phyloP scores from a whole-genome alignment of 1,140 invertebrate species.

The Bombus polaris region DNA sequence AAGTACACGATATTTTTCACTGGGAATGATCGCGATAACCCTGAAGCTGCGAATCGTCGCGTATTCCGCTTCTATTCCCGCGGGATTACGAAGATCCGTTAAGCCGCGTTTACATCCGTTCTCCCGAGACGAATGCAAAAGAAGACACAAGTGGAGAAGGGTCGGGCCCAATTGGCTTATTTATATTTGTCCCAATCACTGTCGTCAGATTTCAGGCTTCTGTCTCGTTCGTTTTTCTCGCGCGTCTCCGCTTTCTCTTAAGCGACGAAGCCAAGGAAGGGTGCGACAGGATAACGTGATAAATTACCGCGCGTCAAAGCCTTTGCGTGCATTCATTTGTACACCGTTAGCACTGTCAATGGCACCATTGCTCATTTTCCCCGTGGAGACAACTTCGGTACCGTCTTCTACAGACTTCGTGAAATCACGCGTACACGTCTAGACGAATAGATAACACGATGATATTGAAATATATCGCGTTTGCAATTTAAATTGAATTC shows the following conservation, averaged over 20 bases:
- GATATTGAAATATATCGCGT: too few species aligned
- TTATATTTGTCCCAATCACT: slow-evolving; percentile 79
- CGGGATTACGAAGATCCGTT: slow-evolving; percentile 69
- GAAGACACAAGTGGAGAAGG: slow-evolving; percentile 45
- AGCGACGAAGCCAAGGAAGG: slow-evolving; percentile 50
- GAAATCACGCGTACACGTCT: slow-evolving; percentile 37
- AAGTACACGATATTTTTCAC: slow-evolving; percentile 76
- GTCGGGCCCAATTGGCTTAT: slow-evolving; percentile 73
- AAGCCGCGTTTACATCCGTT: slow-evolving; percentile 69
- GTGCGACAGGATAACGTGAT: slow-evolving; percentile 72
- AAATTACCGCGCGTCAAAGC: slow-evolving; percentile 79
- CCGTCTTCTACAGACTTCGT: slow-evolving; percentile 47
- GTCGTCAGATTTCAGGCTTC: slow-evolving; percentile 56
- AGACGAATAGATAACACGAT: too few species aligned
- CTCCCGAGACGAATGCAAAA: slow-evolving; percentile 45
- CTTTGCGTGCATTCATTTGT: slow-evolving; percentile 80
- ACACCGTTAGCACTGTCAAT: slow-evolving; percentile 79
- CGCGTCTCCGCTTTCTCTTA: slow-evolving; percentile 40
- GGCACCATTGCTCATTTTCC: slow-evolving; percentile 78
- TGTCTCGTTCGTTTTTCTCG: slow-evolving; percentile 22
- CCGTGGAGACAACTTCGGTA: slow-evolving; percentile 35
- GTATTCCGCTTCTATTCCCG: slow-evolving; percentile 61
- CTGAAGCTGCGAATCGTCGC: slow-evolving; percentile 47
- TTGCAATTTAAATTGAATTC: too few species aligned
- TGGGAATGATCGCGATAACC: slow-evolving; percentile 64